Evolutionary conservation across 2,888 invertebrate species (phyloP).

Genomic region (Nomada flava): DNA sequence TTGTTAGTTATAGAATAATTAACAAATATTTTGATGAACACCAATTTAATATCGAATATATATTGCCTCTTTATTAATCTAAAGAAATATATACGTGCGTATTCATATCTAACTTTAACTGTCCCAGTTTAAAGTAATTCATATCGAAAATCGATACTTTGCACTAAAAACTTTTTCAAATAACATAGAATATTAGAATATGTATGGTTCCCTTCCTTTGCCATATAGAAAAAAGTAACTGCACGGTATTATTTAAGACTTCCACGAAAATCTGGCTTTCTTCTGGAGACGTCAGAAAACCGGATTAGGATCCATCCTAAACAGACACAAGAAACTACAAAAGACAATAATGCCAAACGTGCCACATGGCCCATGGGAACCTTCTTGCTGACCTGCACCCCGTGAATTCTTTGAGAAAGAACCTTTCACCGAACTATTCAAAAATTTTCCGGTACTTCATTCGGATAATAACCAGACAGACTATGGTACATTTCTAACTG

Average conservation of each 20-base stretch:
- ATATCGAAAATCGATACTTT: too few species aligned
- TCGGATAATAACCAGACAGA: conserved; percentile 44
- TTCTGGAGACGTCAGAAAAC: background rate
- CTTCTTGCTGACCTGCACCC: conserved; percentile 16
- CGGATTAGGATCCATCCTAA: conserved; percentile 19
- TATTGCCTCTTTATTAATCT: too few species aligned
- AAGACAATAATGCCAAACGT: conserved; percentile 27
- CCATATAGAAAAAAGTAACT: background rate
- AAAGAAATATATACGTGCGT: too few species aligned
- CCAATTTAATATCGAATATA: too few species aligned
- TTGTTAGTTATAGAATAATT: too few species aligned
- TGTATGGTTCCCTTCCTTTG: background rate
- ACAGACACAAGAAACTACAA: conserved; percentile 29
- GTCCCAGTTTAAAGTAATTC: too few species aligned
- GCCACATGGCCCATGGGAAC: conserved; percentile 56
- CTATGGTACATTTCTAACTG: background rate
- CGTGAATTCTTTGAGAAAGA: conserved; percentile 26
- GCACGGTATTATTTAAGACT: background rate
- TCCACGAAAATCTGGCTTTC: conserved; percentile 7
- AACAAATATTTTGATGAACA: too few species aligned
- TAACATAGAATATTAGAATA: too few species aligned
- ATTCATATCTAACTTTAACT: too few species aligned
- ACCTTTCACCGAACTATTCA: conserved; percentile 30
- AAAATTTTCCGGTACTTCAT: conserved; percentile 30
- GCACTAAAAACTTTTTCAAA: too few species aligned